These are phyloP conservation scores for Archegozetes longisetosus DNA, from an alignment of 1,140 invertebrate species.

Conservation along the genomic window DNA sequence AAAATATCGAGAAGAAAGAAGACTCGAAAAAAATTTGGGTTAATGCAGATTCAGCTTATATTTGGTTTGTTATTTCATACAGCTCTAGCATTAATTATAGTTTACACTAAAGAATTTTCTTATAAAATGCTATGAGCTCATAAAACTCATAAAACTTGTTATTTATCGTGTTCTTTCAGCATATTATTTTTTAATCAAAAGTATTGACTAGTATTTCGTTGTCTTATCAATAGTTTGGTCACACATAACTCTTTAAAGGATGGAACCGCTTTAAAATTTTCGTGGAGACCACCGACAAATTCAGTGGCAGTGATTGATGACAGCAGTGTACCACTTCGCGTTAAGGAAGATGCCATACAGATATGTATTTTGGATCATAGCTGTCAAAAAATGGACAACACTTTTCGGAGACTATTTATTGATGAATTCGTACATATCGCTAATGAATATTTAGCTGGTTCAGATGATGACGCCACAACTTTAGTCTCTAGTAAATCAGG, in stretches of 20 bases:
- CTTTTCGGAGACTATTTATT: background rate
- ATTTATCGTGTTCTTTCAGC: no score
- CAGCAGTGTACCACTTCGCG: background rate
- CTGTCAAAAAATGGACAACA: background rate
- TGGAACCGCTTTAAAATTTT: background rate
- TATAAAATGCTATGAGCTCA: no score
- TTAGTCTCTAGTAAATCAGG: background rate
- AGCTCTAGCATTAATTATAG: background rate
- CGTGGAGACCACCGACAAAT: background rate
- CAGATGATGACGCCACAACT: background rate
- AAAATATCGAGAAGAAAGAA: background rate
- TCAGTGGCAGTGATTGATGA: background rate
- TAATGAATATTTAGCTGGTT: background rate
- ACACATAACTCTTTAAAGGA: background rate
- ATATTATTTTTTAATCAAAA: no score
- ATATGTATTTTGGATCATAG: background rate
- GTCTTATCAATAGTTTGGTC: background rate
- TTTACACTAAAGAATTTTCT: no score
- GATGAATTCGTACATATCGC: background rate
- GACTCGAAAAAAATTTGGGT: background rate
- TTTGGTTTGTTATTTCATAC: background rate
- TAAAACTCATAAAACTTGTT: no score
- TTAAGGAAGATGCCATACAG: background rate
- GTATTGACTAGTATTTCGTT: background rate
- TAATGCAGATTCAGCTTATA: background rate